Evolutionary conservation across 2,113 vertebrate species (phyloP), one percentile per base, ranked within the genome.

Genomic region (Tricholaema leucomelas): DNA sequence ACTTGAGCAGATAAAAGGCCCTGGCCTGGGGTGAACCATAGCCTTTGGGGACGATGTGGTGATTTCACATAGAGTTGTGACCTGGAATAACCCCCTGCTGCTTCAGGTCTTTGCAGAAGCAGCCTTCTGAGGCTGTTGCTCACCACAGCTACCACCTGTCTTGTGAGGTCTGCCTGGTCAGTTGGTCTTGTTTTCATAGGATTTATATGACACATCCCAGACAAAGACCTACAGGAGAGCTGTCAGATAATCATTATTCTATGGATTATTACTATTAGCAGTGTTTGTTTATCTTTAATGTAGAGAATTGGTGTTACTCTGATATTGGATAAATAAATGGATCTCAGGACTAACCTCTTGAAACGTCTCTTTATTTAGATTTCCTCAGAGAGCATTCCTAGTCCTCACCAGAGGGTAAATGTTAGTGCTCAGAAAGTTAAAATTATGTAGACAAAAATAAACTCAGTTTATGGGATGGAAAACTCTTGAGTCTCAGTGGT

Each of bases 401-500:
- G 31, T 33, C 71, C 69, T 92, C 90, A 79, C 54, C 67, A 92
- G 84, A 92, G 77, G 81, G n/a, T 93, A 90, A 91, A 92, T 65
- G 71, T 92, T 87, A 83, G 73, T 84, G 55, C 20, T 91, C 81
- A 77, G 81, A 59, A 70, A 78, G 85, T 92, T 95, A 85, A 91
- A 92, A 90, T 94, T 72, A 87, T 71, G 50, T 55, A 67, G 77
- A 95, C 61, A 87, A 93, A 96, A 96, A 96, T 83, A 92, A 96
- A 94, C 75, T 64, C 27, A 13, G 10, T 76, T 84, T 75, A 74
- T 88, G 71, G 10, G 52, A 67, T 71, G 72, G n/a, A 88, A 74
- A 79, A 90, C 59, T 72, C 61, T 7, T 7, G 23, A 66, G 56
- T 56, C 55, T 23, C 70, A 48, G 36, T 52, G 24, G 11, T 31